Base-by-base conservation (phyloP, 2,113 vertebrate species). In the Thermophis baileyi region DNA sequence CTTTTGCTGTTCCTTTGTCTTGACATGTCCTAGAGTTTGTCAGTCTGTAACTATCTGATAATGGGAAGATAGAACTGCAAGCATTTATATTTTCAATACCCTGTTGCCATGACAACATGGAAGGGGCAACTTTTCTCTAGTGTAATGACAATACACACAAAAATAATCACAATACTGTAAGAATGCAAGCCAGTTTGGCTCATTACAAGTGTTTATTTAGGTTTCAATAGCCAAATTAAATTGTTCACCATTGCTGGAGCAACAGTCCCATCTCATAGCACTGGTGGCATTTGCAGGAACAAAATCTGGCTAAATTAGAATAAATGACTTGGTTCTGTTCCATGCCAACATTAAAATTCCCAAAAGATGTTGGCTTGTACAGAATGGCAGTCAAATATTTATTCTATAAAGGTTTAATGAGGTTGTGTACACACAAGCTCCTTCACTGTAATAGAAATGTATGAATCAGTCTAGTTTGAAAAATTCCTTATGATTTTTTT, bases 21-120 rank as follows among this genome's bases (percentile, higher is more conserved):
- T 27, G 57, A 25, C 30, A 69, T 63, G 88, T 47, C 55, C 30
- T 89, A 24, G 40, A 50, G 9, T 85, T 35, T 92, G 0, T 69
- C 69, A 40, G 47, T 53, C 92, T 92, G 25, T 92, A 57, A 53
- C 4, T 93, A 63, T 0, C 14, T 87, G 86, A 16, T 0, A 53
- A 92, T 90, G 93, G 60, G 57, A 50, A 3, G n/a, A 0, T 25
- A 90, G 0, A 54, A 90, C 88, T 91, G 81, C 4, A 85, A 50
- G 0, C 60, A 85, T 81, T 92, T 81, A 93, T 89, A 53, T 44
- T 92, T 95, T 12, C 2, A 49, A 4, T 49, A 35, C 12, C 35
- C 35, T 93, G 16, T 93, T 3, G 86, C 94, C 27, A 90, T 20
- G 35, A 95, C 24, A 22, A 92, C 74, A 22, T 92, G 9, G 22